Conservation (phyloP, 2,113 vertebrate genomes). For the Etheostoma spectabile region DNA sequence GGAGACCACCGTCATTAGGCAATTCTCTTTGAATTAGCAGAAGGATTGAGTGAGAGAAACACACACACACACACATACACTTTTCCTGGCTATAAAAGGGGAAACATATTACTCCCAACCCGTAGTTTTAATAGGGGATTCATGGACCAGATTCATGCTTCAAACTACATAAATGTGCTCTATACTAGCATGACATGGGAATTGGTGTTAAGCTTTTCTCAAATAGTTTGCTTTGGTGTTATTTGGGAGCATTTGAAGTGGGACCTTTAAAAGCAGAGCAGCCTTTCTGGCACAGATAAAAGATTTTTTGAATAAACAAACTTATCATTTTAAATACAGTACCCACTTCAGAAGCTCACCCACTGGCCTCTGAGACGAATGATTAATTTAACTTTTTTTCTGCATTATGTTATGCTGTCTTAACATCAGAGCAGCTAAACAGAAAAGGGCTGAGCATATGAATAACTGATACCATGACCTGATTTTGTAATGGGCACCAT, state of each 20-base stretch:
- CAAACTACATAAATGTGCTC: neutral
- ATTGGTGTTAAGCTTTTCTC: neutral
- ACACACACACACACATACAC: neutral
- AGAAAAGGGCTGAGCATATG: neutral
- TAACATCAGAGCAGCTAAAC: conserved; percentile 35
- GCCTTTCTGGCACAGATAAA: neutral
- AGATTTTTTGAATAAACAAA: neutral
- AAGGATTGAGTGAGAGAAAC: neutral
- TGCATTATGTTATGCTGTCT: neutral
- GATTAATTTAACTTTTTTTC: conserved; percentile 51
- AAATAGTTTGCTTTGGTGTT: neutral
- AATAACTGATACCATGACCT: conserved; percentile 31
- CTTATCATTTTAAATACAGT: conserved; percentile 16
- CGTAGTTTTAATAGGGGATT: neutral
- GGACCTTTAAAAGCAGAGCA: neutral
- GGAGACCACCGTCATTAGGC: conserved; percentile 23
- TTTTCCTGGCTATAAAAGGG: conserved; percentile 1
- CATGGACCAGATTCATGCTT: neutral
- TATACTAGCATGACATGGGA: neutral
- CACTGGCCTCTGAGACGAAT: conserved; percentile 5
- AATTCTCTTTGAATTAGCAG: conserved; percentile 53
- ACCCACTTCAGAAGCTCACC: conserved; percentile 6
- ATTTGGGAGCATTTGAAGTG: neutral
- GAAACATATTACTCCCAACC: neutral
- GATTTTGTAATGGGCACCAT: conserved; percentile 39